These are phyloP conservation scores for Dascyllus trimaculatus DNA, from an alignment of 2,113 vertebrate species.

Conservation along the genomic window DNA sequence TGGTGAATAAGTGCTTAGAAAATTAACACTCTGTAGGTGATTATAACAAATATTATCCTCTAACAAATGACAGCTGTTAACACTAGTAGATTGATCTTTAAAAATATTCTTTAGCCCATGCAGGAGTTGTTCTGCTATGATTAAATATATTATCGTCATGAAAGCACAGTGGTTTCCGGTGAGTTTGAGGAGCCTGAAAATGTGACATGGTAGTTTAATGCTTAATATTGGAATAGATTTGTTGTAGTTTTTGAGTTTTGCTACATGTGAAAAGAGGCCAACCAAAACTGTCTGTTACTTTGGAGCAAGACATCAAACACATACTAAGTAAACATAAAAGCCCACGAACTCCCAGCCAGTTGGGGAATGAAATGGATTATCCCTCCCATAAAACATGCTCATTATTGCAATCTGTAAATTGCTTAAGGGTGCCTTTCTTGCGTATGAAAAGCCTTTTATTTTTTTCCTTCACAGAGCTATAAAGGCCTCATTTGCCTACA, in stretches of 20 bases:
- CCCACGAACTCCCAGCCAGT: neutral
- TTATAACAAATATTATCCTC: constrained; percentile 79
- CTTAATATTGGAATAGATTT: constrained; percentile 42
- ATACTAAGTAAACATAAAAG: constrained; percentile 22
- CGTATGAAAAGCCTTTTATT: constrained; percentile 65
- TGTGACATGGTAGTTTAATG: constrained; percentile 72
- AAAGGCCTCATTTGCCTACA: constrained; percentile 53
- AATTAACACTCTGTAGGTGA: constrained; percentile 82
- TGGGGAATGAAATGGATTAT: constrained; percentile 7
- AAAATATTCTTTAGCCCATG: constrained; percentile 68
- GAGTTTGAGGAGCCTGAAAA: constrained; percentile 77
- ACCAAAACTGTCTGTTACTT: constrained; percentile 1
- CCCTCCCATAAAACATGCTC: constrained; percentile 9
- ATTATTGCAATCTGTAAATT: constrained; percentile 64
- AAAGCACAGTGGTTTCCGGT: constrained; percentile 86
- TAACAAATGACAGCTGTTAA: constrained; percentile 63
- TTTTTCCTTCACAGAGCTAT: constrained; percentile 26
- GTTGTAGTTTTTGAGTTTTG: constrained; percentile 38
- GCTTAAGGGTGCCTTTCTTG: constrained; percentile 88
- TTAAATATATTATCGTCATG: constrained; percentile 54
- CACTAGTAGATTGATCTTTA: constrained; percentile 31
- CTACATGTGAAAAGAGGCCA: constrained; percentile 37
- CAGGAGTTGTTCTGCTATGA: constrained; percentile 30
- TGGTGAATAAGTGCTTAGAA: constrained; percentile 70
- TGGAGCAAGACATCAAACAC: constrained; percentile 6